Evolutionary conservation across 1,140 invertebrate species (phyloP).

Genomic region (Macrostomum lignano): DNA sequence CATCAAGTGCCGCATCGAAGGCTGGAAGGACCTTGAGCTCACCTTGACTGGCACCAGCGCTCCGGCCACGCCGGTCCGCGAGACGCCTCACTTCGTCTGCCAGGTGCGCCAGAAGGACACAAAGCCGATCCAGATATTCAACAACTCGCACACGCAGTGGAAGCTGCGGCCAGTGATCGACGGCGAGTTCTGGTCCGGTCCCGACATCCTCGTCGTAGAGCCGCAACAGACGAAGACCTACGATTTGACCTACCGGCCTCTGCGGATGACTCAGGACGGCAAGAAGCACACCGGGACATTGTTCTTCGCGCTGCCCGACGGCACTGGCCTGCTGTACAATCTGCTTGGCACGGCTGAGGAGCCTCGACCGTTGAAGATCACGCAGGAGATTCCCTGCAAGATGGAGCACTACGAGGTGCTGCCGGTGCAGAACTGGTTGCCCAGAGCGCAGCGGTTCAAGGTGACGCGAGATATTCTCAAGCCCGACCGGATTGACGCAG

Average conservation of each 20-base stretch:
- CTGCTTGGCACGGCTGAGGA: slow-evolving; percentile 19
- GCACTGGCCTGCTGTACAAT: slow-evolving; percentile 23
- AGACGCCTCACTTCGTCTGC: slow-evolving; percentile 18
- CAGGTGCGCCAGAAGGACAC: slow-evolving; percentile 19
- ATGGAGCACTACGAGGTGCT: slow-evolving; percentile 18
- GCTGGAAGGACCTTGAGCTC: slow-evolving; percentile 16
- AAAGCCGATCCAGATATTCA: slow-evolving; percentile 17
- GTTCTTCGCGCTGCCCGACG: slow-evolving; percentile 28
- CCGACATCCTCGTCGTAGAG: slow-evolving; percentile 20
- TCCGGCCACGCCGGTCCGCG: slow-evolving; percentile 14
- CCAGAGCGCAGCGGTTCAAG: slow-evolving; percentile 25
- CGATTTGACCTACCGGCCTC: slow-evolving; percentile 21
- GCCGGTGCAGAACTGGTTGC: slow-evolving; percentile 24
- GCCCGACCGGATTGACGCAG: slow-evolving; percentile 20
- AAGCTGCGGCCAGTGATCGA: slow-evolving; percentile 21
- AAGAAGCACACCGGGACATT: slow-evolving; percentile 24
- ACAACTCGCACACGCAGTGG: slow-evolving; percentile 22
- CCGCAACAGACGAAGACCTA: slow-evolving; percentile 20
- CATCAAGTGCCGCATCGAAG: slow-evolving; percentile 19
- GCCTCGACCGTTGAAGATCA: slow-evolving; percentile 18
- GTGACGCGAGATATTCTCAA: slow-evolving; percentile 16
- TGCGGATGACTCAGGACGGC: slow-evolving; percentile 22
- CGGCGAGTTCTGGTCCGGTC: slow-evolving; percentile 22
- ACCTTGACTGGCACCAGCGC: slow-evolving; percentile 25
- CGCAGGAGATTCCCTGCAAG: slow-evolving; percentile 23